Evolutionary conservation across 2,797 vertebrate genomes (phyloP), one percentile per base, ranked within the genome.

Genomic region (Cossypha dichroa): DNA sequence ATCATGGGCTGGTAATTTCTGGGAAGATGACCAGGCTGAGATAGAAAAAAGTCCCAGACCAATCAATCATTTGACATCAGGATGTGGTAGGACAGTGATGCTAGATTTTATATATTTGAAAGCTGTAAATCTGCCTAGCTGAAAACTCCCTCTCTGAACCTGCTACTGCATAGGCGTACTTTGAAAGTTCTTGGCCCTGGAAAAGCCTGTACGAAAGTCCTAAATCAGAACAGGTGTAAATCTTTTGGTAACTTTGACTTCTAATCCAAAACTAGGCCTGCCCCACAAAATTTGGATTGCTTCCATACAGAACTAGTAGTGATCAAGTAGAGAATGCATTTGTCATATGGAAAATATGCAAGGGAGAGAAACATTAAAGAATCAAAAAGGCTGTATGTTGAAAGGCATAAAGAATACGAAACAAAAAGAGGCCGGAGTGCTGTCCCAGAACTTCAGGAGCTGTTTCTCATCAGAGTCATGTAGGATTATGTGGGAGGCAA

Each of bases 171-270:
- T 55, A 59, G 59, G 84, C 91, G n/a, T 67, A 54, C 52, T 94
- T 88, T 74, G 38, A 56, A 85, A 43, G 22, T 88, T 94, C 38
- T 91, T 12, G n/a, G 19, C 14, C 38, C 20, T 90, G 54, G 45
- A 88, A 63, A 70, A 80, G 11, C 23, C 9, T 75, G 26, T 85
- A 68, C 48, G 49, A 10, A 86, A 74, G 36, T 80, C 29, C 60
- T 80, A 80, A 95, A 90, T 68, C 60, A 75, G 51, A 94, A 62
- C 63, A 79, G 59, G 55, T 93, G 56, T 89, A 85, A 94, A 85
- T 94, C 79, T 90, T 91, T 36, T 15, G 8, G 68, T 91, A 89
- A 58, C 66, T 95, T 70, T 91, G 77, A 48, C 31, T 91, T 38
- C 34, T 79, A 81, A 73, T 69, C 51, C 70, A 59, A 68, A 92